Evolutionary conservation across 1,140 invertebrate species (phyloP).

Genomic region (Formica selysi): DNA sequence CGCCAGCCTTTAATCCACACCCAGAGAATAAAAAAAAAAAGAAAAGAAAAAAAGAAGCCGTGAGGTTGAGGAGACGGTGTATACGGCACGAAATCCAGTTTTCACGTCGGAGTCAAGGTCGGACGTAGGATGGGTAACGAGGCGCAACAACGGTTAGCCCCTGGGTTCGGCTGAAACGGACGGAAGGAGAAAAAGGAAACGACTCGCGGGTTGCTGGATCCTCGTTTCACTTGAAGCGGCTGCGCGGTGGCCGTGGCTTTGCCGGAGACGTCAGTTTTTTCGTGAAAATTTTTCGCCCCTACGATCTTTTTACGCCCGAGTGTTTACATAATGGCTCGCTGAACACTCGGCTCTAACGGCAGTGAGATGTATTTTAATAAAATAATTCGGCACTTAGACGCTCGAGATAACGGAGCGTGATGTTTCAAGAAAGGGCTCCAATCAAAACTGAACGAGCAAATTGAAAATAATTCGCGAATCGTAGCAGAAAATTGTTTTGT

Average conservation of each 20-base stretch:
- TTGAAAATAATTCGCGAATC: constrained; percentile 11
- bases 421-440: constrained; percentile 12
- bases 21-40: constrained; percentile 43
- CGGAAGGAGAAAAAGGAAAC: constrained; percentile 68
- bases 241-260: constrained; percentile 41
- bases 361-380: constrained; percentile 84
- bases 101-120: constrained; percentile 74
- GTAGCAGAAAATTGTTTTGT: background rate
- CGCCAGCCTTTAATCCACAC: constrained; percentile 69
- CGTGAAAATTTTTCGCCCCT: constrained; percentile 70
- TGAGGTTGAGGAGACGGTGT: constrained; percentile 49
- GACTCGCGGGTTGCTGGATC: constrained; percentile 41
- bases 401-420: constrained; percentile 21
- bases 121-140: constrained; percentile 75
- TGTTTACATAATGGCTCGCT: constrained; percentile 82
- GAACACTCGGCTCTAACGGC: constrained; percentile 76
- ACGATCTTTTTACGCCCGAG: constrained; percentile 68
- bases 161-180: constrained; percentile 61
- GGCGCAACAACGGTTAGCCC: constrained; percentile 74
- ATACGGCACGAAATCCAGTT: constrained; percentile 75
- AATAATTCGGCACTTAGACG: constrained; percentile 48
- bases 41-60: constrained; percentile 32
- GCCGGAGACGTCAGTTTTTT: constrained; percentile 51
- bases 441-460: constrained; percentile 9
- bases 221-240: constrained; percentile 60